Percentiles rank a stretch among this genome's conserved stretches.
phyloP scores from a whole-genome alignment of 2,113 vertebrate genomes.

The Esox niger region DNA sequence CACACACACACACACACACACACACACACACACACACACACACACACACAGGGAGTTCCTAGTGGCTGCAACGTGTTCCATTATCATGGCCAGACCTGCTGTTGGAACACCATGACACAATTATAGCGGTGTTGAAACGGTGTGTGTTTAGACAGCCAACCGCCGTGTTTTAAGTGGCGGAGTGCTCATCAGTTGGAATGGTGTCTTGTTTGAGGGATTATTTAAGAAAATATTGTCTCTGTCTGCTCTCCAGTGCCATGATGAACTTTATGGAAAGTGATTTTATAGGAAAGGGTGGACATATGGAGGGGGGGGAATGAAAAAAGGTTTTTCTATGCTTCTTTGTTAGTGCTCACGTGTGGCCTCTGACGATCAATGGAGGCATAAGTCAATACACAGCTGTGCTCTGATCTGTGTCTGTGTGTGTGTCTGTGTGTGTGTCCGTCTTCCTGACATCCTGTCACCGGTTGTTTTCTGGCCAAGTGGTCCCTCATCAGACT shows the following conservation, averaged over 20 bases:
- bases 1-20: slow-evolving; percentile 48
- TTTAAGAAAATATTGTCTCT: slow-evolving; percentile 11
- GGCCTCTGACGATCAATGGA: slow-evolving; percentile 39
- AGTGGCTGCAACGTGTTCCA: slow-evolving; percentile 48
- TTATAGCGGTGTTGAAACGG: slow-evolving; percentile 21
- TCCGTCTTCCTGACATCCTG: not conserved
- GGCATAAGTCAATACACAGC: slow-evolving; percentile 44
- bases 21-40: no score
- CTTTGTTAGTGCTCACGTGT: no score
- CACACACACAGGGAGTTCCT: slow-evolving; percentile 44
- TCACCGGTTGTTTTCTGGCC: slow-evolving; percentile 67
- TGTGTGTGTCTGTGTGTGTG: not conserved
- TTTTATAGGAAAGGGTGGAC: no score
- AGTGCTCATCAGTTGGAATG: not conserved
- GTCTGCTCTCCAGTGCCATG: not conserved
- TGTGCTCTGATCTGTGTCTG: slow-evolving; percentile 38
- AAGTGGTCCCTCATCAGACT: slow-evolving; percentile 87
- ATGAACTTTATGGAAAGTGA: not conserved
- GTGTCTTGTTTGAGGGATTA: slow-evolving; percentile 8
- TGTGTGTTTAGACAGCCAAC: slow-evolving; percentile 16
- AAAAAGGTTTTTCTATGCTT: not conserved
- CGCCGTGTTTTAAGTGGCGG: not conserved
- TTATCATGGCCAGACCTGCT: slow-evolving; percentile 46
- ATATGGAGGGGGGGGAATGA: no score
- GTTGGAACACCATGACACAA: slow-evolving; percentile 31